Base-by-base conservation (phyloP, 2,888 invertebrate genomes). In the Dyspetes luteomarginatus region DNA sequence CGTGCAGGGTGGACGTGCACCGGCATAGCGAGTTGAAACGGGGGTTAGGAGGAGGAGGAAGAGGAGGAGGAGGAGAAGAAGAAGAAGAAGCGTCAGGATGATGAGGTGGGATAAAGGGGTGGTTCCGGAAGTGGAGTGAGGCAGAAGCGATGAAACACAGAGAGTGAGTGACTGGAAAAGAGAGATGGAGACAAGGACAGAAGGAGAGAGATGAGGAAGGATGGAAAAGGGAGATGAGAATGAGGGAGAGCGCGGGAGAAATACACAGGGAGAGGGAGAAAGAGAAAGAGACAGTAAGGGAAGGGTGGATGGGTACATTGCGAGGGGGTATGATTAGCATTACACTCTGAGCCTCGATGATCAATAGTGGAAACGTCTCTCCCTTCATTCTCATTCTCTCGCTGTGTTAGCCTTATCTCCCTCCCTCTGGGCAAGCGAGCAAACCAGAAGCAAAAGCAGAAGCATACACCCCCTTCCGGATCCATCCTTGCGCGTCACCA, bases 351-450 rank as follows among this genome's bases (percentile, higher is more conserved):
- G 91, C 90, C 91, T 90, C 91, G 91, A 91, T 92, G 91, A 91
- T 91, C 91, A 92, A 92, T 92, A 91, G 91, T 92, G 90, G 90
- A 91, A 91, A 91, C 90, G 91, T 91, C 90, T 89, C 91, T 88
- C 90, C 89, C 91, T 90, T 90, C 90, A 89, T 90, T 90, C 88
- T 89, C 89, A 90, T 90, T 89, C 89, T 89, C 90, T 89, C 88
- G 88, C 89, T 86, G 89, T 89, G 90, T 89, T 90, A 87, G 90
- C 90, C 91, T 91, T 91, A 91, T 90, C 90, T 90, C 88, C 87
- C 86, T 85, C 85, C 83, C 86, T 86, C 74, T 79, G 80, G 76
- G 80, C 81, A 78, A 81, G 78, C 77, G 81, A 81, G 60, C 81
- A 78, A 74, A 81, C 60, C 62, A 68, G 73, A 68, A 78, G 65